Conservation (phyloP, 2,113 vertebrate genomes). For the Phainopepla nitens region DNA sequence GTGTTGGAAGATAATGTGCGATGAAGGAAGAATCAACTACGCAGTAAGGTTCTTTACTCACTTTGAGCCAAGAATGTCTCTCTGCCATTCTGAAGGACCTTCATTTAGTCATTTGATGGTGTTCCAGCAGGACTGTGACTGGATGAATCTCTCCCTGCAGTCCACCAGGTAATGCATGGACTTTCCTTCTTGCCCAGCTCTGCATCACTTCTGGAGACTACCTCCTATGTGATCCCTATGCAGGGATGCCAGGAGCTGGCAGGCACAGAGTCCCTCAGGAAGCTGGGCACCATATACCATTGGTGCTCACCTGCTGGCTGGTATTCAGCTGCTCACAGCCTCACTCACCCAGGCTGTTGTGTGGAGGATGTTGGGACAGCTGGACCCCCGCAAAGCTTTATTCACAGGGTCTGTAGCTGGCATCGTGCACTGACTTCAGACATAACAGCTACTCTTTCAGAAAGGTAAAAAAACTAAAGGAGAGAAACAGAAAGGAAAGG, state of each 20-base stretch:
- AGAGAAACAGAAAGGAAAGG: neutral
- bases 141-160: neutral
- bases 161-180: neutral
- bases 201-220: neutral
- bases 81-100: neutral
- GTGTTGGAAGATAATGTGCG: neutral
- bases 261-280: neutral
- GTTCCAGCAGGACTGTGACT: neutral
- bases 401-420: neutral
- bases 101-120: neutral
- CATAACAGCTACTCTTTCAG: neutral
- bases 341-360: neutral
- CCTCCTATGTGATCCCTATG: accelerated
- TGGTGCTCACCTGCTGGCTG: neutral
- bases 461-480: neutral
- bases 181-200: neutral
- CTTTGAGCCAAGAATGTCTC: neutral
- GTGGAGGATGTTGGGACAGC: neutral
- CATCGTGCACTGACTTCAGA: neutral
- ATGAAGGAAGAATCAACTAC: neutral
- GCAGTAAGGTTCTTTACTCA: neutral
- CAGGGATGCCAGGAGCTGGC: neutral
- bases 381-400: neutral
- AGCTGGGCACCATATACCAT: neutral
- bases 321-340: neutral